Evolutionary conservation across 2,113 vertebrate genomes (phyloP), one percentile per base, ranked within the genome.

Genomic region (Corythornis vintsioides): DNA sequence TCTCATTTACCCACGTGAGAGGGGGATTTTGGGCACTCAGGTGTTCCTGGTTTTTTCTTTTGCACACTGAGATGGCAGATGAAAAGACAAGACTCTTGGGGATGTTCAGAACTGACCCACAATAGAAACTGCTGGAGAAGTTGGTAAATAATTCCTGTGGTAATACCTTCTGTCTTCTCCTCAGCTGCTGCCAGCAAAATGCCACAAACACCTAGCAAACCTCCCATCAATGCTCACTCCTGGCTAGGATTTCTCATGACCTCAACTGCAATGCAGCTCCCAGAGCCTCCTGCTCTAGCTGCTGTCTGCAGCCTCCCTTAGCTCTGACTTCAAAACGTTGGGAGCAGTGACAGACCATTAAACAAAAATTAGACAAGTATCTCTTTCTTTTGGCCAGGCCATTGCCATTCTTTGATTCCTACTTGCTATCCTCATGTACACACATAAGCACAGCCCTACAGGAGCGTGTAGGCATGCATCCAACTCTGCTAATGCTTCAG

Each of bases 191-290:
- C 0, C 0, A 78, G 33, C 61, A 55, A 0, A 0, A 28, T 66
- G 72, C 26, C 89, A 33, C 52, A 92, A 95, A 67, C 81, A 74
- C 67, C 56, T 64, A 83, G 20, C 60, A 64, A 89, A 64, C 47
- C 21, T 79, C 86, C 64, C 91, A 56, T n/a, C 67, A 90, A 56
- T 47, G 47, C 56, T 74, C 43, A 24, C 52, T 52, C 15, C 78
- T 74, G 79, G 71, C 75, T 87, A 67, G 72, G 47, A n/a, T 92
- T 93, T 91, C 91, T 92, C 47, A 31, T 60, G 71, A 80, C 71
- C 86, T 89, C 89, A 71, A 5, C 47, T 3, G 26, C 85, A 91
- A 92, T 63, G 56, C 64, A 74, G 64, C 75, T 71, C 67, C 21
- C 31, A 26, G 55, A 84, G 50, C 25, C 82, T 52, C 52, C 81